Conservation (phyloP, 2,888 invertebrate genomes). For the Tachystola acroxantha region DNA sequence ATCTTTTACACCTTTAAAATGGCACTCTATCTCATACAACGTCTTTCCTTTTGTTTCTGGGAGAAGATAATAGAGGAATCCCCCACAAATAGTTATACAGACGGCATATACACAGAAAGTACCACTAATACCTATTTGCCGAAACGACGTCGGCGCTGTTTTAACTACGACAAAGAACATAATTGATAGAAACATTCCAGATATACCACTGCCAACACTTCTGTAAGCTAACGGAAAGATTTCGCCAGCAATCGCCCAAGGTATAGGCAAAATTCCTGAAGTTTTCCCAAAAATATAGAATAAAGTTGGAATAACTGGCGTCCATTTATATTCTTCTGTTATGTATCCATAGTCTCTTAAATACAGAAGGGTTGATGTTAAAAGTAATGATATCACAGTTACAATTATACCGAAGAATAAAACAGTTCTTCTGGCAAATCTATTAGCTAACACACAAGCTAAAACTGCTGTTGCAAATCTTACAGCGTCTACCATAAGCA, state of each 20-base stretch:
- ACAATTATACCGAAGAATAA: conserved; percentile 79
- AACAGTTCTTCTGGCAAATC: conserved; percentile 78
- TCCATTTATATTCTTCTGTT: conserved; percentile 52
- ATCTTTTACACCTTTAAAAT: conserved; percentile 53
- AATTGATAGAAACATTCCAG: conserved; percentile 79
- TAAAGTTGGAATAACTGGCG: conserved; percentile 69
- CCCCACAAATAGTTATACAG: conserved; percentile 73
- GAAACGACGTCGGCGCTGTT: conserved; percentile 77
- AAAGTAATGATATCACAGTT: conserved; percentile 75
- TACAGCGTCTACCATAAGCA: conserved; percentile 81
- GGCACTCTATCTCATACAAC: conserved; percentile 81
- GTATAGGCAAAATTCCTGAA: conserved; percentile 80
- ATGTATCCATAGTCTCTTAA: conserved; percentile 50
- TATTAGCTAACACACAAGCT: conserved; percentile 80
- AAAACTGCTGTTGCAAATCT: conserved; percentile 79
- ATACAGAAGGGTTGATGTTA: conserved; percentile 63
- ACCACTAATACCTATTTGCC: conserved; percentile 71
- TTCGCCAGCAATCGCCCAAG: conserved; percentile 86
- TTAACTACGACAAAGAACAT: conserved; percentile 83
- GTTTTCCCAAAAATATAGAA: conserved; percentile 77
- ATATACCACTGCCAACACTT: conserved; percentile 82
- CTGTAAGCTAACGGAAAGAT: conserved; percentile 80
- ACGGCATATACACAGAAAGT: conserved; percentile 80
- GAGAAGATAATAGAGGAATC: conserved; percentile 77
- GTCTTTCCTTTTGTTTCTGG: conserved; percentile 85